These are phyloP conservation scores for Istiophorus platypterus DNA, from an alignment of 2,113 vertebrate genomes.

Conservation along the genomic window DNA sequence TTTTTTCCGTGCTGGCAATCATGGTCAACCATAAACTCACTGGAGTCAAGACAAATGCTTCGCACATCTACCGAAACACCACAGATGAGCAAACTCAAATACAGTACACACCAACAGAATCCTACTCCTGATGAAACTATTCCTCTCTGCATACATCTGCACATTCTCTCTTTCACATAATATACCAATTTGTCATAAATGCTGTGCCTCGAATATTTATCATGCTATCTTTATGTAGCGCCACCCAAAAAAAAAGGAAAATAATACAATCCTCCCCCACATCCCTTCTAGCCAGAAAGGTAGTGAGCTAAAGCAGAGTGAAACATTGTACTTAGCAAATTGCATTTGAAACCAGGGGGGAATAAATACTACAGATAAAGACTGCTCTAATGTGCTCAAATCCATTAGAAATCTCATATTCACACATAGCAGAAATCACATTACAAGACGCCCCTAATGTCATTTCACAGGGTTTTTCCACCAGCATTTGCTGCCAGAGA, in stretches of 20 bases:
- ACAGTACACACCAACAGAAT: neutral
- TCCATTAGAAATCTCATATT: conserved; percentile 89
- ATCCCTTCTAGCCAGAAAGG: conserved; percentile 63
- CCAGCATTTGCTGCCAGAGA: conserved; percentile 66
- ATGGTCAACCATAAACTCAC: neutral
- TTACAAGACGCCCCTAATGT: conserved; percentile 86
- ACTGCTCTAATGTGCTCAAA: conserved; percentile 85
- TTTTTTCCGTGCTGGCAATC: neutral
- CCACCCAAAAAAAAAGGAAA: conserved; percentile 42
- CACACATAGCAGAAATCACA: conserved; percentile 85
- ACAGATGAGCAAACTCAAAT: neutral
- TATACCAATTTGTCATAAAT: conserved; percentile 68
- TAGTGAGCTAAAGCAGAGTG: conserved; percentile 68
- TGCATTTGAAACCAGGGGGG: conserved; percentile 84
- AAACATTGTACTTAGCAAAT: conserved; percentile 84
- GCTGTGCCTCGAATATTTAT: conserved; percentile 55
- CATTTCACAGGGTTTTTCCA: conserved; percentile 81
- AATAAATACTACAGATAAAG: conserved; percentile 87
- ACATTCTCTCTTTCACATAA: conserved; percentile 57
- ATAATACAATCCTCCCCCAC: conserved; percentile 67
- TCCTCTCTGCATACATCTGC: conserved; percentile 45
- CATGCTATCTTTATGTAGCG: conserved; percentile 55
- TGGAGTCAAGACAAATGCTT: neutral
- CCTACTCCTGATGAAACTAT: conserved; percentile 5
- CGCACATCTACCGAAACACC: neutral